Evolutionary conservation across 2,113 vertebrate species (phyloP).

Genomic region (Apaloderma vittatum): DNA sequence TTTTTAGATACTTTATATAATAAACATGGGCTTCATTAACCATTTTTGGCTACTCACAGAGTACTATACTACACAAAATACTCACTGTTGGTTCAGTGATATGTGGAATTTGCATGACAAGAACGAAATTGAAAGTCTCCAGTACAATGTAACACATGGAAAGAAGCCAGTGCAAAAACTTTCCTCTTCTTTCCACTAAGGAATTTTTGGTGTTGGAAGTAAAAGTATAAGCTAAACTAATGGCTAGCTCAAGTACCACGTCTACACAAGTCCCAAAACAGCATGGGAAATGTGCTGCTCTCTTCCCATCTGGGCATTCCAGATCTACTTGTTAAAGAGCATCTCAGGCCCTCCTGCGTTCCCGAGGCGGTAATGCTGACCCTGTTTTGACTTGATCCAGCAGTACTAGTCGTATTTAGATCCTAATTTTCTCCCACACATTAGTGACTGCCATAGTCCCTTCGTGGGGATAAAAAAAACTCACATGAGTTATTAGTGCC

Average conservation of each 20-base stretch:
- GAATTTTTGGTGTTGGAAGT: background rate
- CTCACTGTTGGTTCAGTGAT: background rate
- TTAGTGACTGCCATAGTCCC: background rate
- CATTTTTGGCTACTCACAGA: background rate
- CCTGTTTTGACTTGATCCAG: background rate
- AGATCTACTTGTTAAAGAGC: background rate
- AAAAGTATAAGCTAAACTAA: background rate
- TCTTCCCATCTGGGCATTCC: background rate
- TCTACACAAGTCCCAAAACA: background rate
- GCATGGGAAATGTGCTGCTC: background rate
- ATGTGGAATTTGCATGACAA: background rate
- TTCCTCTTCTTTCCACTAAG: background rate
- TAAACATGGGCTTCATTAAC: constrained; percentile 17
- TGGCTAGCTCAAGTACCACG: background rate
- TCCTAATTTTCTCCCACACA: background rate
- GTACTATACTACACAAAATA: background rate
- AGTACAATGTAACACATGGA: background rate
- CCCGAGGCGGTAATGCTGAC: background rate
- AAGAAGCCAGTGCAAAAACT: background rate
- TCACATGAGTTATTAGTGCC: background rate
- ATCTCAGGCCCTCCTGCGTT: background rate
- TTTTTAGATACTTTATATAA: constrained; percentile 6
- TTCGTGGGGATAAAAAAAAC: background rate
- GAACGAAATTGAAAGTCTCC: background rate
- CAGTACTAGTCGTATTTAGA: background rate